Base-by-base conservation (phyloP, 2,888 invertebrate species). In the Lasius platythorax region DNA sequence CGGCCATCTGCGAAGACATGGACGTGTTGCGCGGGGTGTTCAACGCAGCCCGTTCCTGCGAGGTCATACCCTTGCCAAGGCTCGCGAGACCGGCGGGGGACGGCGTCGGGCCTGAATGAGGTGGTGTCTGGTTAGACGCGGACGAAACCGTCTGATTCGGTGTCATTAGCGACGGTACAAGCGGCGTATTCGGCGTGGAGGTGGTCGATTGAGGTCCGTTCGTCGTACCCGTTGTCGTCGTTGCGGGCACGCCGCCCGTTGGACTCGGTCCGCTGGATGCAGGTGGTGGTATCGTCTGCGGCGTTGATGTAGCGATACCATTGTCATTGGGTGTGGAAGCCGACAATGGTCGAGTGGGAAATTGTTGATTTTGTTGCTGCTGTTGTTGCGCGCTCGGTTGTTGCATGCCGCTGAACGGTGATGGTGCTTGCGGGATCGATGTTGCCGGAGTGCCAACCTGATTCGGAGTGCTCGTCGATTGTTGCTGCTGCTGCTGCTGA, bases 1-100 rank as follows among this genome's bases (percentile, higher is more conserved):
- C 97, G 18, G 97, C 97, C 96, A 97, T 97, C 94, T 97, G 97
- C 12, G 97, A 97, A 30, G 97, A 97, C 93, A 97, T 96, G 28
- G 96, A 96, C n/a, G 96, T 95, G 85, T 91, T 94, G 88, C 96
- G 95, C 1, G 95, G 95, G 0, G 96, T 95, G 82, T 95, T 95
- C 12, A 95, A 92, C 0, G 96, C 96, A 0, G 96, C 96, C 82
- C 96, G 93, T 87, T 96, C 96, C 78, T 96, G 95, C 88, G 95
- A 95, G 73, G 95, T 95, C 96, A 96, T 96, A 85, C 96, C 95
- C 93, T 95, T 95, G 84, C 96, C 96, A 66, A 96, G 92, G 85
- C 96, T 95, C 37, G 95, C 95, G 18, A 94, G 88, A 0, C 93
- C 93, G 0, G 92, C 94, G 0, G 95, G 94, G n/a, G 95, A 95